These are phyloP conservation scores for Drosophila athabasca DNA, from an alignment of 1,140 invertebrate species.

Conservation along the genomic window DNA sequence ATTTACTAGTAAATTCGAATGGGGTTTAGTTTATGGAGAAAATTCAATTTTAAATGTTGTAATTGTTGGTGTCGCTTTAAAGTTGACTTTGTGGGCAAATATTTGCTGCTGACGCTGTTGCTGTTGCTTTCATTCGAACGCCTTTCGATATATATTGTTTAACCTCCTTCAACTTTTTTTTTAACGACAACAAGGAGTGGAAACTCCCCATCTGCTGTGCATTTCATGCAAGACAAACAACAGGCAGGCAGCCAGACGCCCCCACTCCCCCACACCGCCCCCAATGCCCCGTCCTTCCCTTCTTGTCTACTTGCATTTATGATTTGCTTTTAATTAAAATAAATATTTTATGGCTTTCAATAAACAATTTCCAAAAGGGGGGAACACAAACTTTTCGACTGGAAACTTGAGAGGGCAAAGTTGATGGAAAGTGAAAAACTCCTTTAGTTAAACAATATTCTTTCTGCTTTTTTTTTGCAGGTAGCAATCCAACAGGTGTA, in stretches of 20 bases:
- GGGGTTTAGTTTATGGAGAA: no score
- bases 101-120: no score
- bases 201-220: conserved; percentile 1
- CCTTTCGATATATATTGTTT: background rate
- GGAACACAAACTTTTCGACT: conserved; percentile 36
- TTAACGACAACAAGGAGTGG: conserved; percentile 7
- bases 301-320: conserved; percentile 39
- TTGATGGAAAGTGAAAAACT: conserved; percentile 48
- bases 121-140: no score
- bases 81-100: no score
- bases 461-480: conserved; percentile 39
- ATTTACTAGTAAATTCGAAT: no score
- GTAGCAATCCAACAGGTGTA: conserved; percentile 47
- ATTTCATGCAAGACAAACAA: conserved; percentile 15
- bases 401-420: conserved; percentile 35
- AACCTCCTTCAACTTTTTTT: conserved; percentile 5
- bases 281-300: no score
- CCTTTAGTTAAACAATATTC: conserved; percentile 38
- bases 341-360: conserved; percentile 58
- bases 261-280: background rate
- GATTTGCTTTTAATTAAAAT: conserved; percentile 67
- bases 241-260: background rate
- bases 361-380: conserved; percentile 32
- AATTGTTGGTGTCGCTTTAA: no score
- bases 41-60: no score